Evolutionary conservation across 2,797 vertebrate species (phyloP).

Genomic region (Hemitrygon akajei): DNA sequence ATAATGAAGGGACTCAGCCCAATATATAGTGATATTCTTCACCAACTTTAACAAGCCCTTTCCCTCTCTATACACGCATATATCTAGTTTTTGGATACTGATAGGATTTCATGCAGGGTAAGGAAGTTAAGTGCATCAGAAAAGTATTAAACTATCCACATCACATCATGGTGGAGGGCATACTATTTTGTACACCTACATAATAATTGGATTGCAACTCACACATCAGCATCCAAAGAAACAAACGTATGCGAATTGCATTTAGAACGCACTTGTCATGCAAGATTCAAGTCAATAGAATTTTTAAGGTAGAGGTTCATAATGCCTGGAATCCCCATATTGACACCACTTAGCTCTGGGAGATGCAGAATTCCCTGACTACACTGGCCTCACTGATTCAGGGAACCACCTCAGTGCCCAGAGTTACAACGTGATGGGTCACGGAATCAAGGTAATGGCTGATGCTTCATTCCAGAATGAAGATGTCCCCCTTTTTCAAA

Average conservation of each 20-base stretch:
- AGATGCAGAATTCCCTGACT: neutral
- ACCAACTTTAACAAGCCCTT: no score
- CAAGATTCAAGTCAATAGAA: neutral
- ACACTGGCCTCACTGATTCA: neutral
- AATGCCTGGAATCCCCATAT: neutral
- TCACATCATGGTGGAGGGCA: neutral
- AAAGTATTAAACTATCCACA: neutral
- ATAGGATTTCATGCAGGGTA: no score
- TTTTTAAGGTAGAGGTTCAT: neutral
- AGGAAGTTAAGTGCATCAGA: neutral
- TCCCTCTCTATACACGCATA: no score
- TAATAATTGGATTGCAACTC: neutral
- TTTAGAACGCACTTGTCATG: neutral
- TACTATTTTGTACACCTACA: neutral
- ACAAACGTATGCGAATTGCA: neutral
- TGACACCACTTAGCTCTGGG: neutral
- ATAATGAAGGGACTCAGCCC: no score
- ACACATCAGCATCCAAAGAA: neutral
- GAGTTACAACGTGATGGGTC: neutral
- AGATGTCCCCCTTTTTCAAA: no score
- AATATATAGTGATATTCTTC: neutral
- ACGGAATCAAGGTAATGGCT: neutral
- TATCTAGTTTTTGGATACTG: neutral
- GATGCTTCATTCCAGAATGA: no score
- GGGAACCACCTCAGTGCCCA: neutral